Evolutionary conservation across 2,888 invertebrate species (phyloP).

Genomic region (Campoletis raptor): DNA sequence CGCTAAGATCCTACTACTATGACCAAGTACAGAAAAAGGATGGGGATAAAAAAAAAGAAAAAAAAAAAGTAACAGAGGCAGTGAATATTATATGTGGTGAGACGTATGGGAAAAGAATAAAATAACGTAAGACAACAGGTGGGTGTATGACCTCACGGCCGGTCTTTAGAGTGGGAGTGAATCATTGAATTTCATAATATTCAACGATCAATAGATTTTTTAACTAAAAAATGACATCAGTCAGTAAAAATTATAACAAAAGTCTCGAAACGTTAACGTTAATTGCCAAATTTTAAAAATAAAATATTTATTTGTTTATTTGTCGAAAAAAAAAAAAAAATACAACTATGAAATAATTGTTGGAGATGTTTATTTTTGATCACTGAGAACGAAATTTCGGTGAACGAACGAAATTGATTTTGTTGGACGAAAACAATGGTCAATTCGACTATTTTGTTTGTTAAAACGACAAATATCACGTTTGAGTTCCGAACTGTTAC

Average conservation of each 20-base stretch:
- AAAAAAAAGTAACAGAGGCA: constrained; percentile 43
- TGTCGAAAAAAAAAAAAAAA: too few species aligned
- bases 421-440: neutral
- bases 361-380: neutral
- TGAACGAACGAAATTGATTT: neutral
- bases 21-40: neutral
- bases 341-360: neutral
- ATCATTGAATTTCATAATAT: constrained; percentile 59
- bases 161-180: constrained; percentile 62
- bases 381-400: too few species aligned
- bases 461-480: neutral
- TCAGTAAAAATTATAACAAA: neutral
- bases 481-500: neutral
- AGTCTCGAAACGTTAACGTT: neutral
- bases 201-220: constrained; percentile 29
- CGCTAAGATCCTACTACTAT: constrained; percentile 38
- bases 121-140: constrained; percentile 65
- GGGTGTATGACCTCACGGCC: constrained; percentile 71
- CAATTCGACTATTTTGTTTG: neutral
- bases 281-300: neutral
- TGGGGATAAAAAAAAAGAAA: constrained; percentile 25
- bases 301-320: neutral
- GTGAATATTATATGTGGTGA: constrained; percentile 44
- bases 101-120: constrained; percentile 55
- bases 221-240: neutral